Conservation (phyloP, 2,888 invertebrate genomes). For the Himalopsyche japonica region DNA sequence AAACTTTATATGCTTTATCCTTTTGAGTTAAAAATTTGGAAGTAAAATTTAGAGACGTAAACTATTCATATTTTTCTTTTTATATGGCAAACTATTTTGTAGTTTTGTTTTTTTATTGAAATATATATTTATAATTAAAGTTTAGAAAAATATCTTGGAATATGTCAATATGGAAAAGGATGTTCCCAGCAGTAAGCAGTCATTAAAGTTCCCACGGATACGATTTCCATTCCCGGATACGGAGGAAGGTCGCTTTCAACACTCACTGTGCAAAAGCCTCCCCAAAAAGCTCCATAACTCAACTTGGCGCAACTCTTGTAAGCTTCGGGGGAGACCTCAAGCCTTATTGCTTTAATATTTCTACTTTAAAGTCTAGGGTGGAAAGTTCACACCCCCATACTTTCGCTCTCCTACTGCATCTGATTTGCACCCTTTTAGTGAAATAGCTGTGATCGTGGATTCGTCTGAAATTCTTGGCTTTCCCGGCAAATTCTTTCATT, state of each 20-base stretch:
- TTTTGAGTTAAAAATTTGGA: no score
- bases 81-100: no score
- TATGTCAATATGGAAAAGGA: background rate
- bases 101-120: no score
- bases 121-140: background rate
- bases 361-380: constrained; percentile 41
- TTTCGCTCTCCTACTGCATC: constrained; percentile 10
- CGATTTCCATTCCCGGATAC: constrained; percentile 13
- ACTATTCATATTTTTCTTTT: no score
- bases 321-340: constrained; percentile 41
- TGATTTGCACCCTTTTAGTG: constrained; percentile 27
- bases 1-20: no score
- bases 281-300: constrained; percentile 41
- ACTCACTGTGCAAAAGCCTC: constrained; percentile 35
- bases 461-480: background rate
- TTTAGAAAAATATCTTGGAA: background rate
- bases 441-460: constrained; percentile 1
- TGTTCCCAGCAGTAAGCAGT: constrained; percentile 5
- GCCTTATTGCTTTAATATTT: constrained; percentile 42
- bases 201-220: constrained; percentile 29
- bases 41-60: no score
- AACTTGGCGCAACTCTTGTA: constrained; percentile 39
- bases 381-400: constrained; percentile 21
- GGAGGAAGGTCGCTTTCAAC: constrained; percentile 30
- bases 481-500: background rate